Evolutionary conservation across 2,888 invertebrate species (phyloP), one percentile per base, ranked within the genome.

Genomic region (Ligdia adustata): DNA sequence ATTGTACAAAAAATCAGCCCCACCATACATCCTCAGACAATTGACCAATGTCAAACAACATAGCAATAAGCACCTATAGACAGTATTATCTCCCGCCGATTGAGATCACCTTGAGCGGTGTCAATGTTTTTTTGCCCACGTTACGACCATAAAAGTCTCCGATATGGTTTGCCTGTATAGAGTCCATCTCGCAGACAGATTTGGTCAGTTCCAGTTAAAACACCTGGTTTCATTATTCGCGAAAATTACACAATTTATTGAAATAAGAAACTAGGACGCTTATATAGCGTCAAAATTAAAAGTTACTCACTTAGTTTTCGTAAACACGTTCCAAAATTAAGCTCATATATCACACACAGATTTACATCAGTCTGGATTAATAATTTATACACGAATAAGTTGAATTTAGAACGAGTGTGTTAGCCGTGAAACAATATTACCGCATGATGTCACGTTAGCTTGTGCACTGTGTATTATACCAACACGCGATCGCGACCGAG

Each of bases 401-500:
- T 37, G 9, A 16, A 22, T 22, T 29, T 35, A 18, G 41, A 35
- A 27, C 13, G 22, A 11, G 26, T 40, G 29, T 34, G 43, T 44
- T 44, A 20, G 34, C 29, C 38, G 31, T 6, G 20, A 32, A 27
- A 27, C 37, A 32, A 37, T 37, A 27, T 42, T 26, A 42, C 42
- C 11, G 74, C 70, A 73, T 86, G 87, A 87, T 86, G 83, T 87
- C 85, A 87, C 75, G 71, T 69, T 69, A 69, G 22, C 18, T 75
- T 67, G 27, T 27, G 27, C 5, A n/a, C 4, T 7, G 75, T 78
- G 69, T n/a, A n/a, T n/a, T n/a, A n/a, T 72, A 77, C 75, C 76
- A 78, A 66, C 56, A 52, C 56, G 75, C 62, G 76, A 70, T 68
- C 79, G 75, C 22, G 6, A 18, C 39, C 35, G 82, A 84, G 84